Conservation (phyloP, 2,797 vertebrate genomes). For the Tachyglossus aculeatus region DNA sequence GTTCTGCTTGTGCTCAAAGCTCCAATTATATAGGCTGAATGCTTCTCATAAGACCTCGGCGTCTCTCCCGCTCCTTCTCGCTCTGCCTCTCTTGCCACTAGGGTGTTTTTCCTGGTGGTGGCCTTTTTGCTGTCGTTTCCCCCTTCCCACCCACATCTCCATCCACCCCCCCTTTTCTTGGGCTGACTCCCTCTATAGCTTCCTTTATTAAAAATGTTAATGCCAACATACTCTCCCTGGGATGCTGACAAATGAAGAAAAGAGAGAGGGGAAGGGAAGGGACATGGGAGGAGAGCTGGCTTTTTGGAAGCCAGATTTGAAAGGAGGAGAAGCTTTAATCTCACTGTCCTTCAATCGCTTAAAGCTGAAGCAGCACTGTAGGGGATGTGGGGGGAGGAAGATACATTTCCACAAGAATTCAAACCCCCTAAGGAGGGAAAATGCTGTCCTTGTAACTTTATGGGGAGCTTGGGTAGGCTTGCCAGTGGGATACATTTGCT, state of each 20-base stretch:
- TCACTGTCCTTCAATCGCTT: conserved; percentile 43
- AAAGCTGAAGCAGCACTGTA: conserved; percentile 31
- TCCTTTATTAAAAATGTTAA: conserved; percentile 74
- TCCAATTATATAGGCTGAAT: conserved; percentile 14
- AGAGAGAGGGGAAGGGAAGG: conserved; percentile 31
- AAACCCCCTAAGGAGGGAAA: conserved; percentile 49
- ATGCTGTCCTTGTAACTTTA: conserved; percentile 52
- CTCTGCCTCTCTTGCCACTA: not conserved
- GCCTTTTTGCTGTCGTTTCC: conserved; percentile 12
- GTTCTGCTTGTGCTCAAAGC: conserved; percentile 4
- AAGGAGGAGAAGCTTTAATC: conserved; percentile 63
- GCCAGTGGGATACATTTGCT: conserved; percentile 48
- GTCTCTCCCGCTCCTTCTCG: conserved; percentile 11
- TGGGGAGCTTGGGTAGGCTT: conserved; percentile 2
- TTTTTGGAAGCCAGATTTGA: conserved; percentile 47
- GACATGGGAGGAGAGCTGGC: conserved; percentile 17
- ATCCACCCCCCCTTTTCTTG: not conserved
- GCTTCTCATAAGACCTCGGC: conserved; percentile 4
- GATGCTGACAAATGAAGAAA: conserved; percentile 50
- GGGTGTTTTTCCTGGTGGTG: not conserved
- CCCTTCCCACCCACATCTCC: no score
- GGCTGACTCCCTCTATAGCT: conserved; percentile 18
- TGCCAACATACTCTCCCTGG: conserved; percentile 57
- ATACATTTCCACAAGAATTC: conserved; percentile 39
- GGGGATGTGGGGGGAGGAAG: not conserved